phyloP scores from a whole-genome alignment of 2,888 invertebrate species.

The Odontocerum albicorne region DNA sequence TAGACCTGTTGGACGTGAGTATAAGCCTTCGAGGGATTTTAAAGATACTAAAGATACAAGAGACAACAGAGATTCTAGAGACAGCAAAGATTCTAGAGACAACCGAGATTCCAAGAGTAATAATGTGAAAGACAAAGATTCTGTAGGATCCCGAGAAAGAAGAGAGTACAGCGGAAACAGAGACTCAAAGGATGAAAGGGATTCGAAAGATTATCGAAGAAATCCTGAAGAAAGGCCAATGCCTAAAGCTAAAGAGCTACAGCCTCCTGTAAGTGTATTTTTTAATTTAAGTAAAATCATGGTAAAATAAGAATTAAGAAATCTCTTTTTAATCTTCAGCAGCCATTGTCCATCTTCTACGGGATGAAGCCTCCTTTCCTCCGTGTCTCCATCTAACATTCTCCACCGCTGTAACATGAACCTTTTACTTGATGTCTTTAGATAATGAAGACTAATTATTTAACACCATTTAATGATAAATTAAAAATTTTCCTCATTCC shows the following conservation, averaged over 20 bases:
- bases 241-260: constrained; percentile 74
- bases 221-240: constrained; percentile 47
- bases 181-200: constrained; percentile 43
- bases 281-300: background rate
- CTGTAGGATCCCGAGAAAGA: constrained; percentile 36
- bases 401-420: no score
- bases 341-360: no score
- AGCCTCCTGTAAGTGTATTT: constrained; percentile 64
- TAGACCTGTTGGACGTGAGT: constrained; percentile 36
- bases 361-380: no score
- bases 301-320: no score
- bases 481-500: no score
- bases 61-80: constrained; percentile 22
- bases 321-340: no score
- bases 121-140: constrained; percentile 38
- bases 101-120: constrained; percentile 7
- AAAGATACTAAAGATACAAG: constrained; percentile 18
- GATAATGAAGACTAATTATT: background rate
- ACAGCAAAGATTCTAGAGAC: constrained; percentile 29
- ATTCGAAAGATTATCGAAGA: constrained; percentile 44
- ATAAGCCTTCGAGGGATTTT: constrained; percentile 38
- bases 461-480: background rate
- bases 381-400: no score
- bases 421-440: no score
- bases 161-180: constrained; percentile 32